Conservation (phyloP, 2,888 invertebrate species). For the Tetropium fuscum region DNA sequence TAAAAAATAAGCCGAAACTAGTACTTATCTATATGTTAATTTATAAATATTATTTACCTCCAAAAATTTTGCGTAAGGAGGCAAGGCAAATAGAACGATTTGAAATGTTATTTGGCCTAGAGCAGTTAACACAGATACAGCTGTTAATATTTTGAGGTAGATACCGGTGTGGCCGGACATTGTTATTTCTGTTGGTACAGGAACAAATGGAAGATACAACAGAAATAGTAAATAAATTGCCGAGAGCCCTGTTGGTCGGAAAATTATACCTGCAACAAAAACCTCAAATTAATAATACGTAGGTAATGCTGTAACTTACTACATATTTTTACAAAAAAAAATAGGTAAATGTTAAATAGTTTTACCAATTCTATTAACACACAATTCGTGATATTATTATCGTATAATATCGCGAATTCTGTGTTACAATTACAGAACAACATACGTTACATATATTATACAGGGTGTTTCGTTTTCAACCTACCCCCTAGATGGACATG, state of each 20-base stretch:
- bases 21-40: neutral
- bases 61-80: constrained; percentile 72
- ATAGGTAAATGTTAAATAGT: no score
- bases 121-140: constrained; percentile 71
- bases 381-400: no score
- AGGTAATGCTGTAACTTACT: no score
- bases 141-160: constrained; percentile 74
- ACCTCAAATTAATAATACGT: neutral
- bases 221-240: constrained; percentile 83
- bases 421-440: no score
- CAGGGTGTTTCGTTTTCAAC: no score
- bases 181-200: constrained; percentile 76
- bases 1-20: no score
- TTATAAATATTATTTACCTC: constrained; percentile 48
- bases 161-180: constrained; percentile 77
- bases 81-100: constrained; percentile 74
- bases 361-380: no score
- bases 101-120: constrained; percentile 82
- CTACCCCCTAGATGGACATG: no score
- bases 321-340: no score
- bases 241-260: constrained; percentile 86
- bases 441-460: no score
- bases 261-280: constrained; percentile 78
- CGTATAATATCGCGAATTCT: no score
- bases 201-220: constrained; percentile 81